phyloP scores from a whole-genome alignment of 2,888 invertebrate genomes.

The Liodrosophila aerea region DNA sequence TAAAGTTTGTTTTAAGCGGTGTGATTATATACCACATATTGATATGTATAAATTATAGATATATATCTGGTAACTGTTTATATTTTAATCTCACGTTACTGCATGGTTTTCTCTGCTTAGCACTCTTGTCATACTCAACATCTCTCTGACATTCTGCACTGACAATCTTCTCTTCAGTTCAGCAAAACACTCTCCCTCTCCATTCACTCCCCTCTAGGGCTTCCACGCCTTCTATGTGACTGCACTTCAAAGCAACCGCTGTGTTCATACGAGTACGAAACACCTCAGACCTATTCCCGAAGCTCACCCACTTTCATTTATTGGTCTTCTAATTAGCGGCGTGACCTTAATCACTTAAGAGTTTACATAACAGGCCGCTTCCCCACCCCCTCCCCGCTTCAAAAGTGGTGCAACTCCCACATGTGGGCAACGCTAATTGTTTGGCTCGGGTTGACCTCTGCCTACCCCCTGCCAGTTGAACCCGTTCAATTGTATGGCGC shows the following conservation, averaged over 20 bases:
- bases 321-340: conserved; percentile 63
- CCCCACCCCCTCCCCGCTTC: neutral
- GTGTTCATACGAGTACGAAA: conserved; percentile 1
- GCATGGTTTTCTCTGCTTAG: too few relatives aligned
- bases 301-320: conserved; percentile 61
- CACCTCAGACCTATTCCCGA: conserved; percentile 21
- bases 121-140: too few relatives aligned
- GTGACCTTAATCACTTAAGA: conserved; percentile 75
- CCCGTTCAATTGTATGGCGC: conserved; percentile 26
- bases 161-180: neutral
- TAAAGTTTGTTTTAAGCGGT: too few relatives aligned
- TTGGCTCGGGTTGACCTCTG: conserved; percentile 31
- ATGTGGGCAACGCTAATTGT: conserved; percentile 38
- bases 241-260: conserved; percentile 50
- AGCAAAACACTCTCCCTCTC: neutral
- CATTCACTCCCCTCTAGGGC: conserved; percentile 4
- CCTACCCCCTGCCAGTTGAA: conserved; percentile 18
- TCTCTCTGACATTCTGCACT: neutral
- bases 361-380: conserved; percentile 53
- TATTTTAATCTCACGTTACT: too few relatives aligned
- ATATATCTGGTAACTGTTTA: too few relatives aligned
- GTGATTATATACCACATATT: too few relatives aligned
- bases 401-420: conserved; percentile 21
- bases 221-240: neutral
- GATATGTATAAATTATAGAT: too few relatives aligned